Conservation (phyloP, 2,888 invertebrate species). For the Sicus ferrugineus region DNA sequence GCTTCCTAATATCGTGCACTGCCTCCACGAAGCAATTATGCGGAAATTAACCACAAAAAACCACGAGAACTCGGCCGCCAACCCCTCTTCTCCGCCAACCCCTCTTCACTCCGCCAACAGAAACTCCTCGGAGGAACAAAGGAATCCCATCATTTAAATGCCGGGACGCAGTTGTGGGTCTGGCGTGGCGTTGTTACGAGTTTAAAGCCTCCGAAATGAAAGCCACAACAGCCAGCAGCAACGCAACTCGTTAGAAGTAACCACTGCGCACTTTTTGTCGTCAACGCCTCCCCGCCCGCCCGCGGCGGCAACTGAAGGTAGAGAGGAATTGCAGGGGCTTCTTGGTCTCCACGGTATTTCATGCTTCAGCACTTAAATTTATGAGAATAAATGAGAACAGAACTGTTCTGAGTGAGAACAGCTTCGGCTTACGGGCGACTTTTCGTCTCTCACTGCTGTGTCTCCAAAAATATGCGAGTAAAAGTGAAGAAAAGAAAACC, state of each 20-base stretch:
- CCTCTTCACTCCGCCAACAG: background rate
- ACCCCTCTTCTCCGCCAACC: background rate
- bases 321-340: background rate
- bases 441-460: background rate
- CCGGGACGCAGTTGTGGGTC: background rate
- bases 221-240: background rate
- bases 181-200: background rate
- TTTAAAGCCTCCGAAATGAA: conserved; percentile 13
- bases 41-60: conserved; percentile 42
- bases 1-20: background rate
- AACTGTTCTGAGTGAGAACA: background rate
- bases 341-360: background rate
- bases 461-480: background rate
- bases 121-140: conserved; percentile 7
- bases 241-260: background rate
- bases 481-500: background rate
- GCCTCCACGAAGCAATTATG: conserved; percentile 48
- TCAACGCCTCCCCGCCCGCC: too few species aligned
- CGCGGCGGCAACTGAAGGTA: background rate
- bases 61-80: background rate
- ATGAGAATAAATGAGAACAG: conserved; percentile 21
- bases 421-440: background rate
- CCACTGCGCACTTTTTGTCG: background rate
- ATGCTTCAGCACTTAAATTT: conserved; percentile 28
- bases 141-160: conserved; percentile 15